These are phyloP conservation scores for Ctenosaura bakeri DNA, from an alignment of 2,797 vertebrate species.

Conservation along the genomic window DNA sequence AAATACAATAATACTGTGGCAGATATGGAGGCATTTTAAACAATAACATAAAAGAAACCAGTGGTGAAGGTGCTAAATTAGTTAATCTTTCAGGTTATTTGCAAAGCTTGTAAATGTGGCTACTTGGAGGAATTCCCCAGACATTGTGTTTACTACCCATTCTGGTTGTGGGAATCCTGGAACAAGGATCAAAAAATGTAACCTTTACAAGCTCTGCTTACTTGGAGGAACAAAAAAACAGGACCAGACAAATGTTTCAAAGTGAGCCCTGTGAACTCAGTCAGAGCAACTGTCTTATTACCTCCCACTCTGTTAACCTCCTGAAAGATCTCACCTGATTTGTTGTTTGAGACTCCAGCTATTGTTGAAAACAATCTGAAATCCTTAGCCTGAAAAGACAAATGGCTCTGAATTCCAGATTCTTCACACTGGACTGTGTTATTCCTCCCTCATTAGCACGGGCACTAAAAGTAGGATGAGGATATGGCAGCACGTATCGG, in stretches of 20 bases:
- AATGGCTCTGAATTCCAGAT: not conserved
- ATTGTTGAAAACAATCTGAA: not conserved
- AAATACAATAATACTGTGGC: conserved; percentile 16
- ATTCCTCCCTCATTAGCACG: not conserved
- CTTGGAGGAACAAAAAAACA: conserved; percentile 35
- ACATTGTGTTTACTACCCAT: not conserved
- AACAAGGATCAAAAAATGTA: not conserved
- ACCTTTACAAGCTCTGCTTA: not conserved
- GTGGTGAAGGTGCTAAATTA: conserved; percentile 52
- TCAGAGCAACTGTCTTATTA: not conserved
- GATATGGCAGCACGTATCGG: not conserved
- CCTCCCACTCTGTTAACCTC: not conserved
- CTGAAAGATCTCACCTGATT: not conserved
- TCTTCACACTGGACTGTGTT: not conserved
- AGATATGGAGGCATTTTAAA: not conserved
- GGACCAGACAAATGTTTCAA: not conserved
- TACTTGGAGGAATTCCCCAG: too few species aligned
- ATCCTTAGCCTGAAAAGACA: not conserved
- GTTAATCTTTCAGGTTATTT: conserved; percentile 42
- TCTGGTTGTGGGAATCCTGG: not conserved
- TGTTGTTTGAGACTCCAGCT: not conserved
- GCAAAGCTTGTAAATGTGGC: not conserved
- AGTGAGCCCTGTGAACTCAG: not conserved
- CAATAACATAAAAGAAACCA: not conserved
- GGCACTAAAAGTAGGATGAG: not conserved